These are phyloP conservation scores for Ariopsis seemanni DNA, from an alignment of 2,113 vertebrate species.

Conservation along the genomic window DNA sequence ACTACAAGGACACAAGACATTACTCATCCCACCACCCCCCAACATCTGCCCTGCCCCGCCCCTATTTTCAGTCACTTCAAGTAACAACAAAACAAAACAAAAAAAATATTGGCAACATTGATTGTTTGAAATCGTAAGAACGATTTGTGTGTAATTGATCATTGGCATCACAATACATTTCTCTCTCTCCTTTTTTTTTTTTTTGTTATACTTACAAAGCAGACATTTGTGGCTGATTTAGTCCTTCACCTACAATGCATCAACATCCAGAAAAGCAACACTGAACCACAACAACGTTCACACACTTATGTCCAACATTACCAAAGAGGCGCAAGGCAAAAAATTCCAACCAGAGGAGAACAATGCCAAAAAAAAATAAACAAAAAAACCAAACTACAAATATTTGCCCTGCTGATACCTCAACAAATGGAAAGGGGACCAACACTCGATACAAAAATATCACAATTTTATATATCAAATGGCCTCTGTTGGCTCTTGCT, in stretches of 20 bases:
- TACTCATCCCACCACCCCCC: conserved; percentile 11
- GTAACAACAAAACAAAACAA: conserved; percentile 67
- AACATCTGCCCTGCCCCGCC: conserved; percentile 66
- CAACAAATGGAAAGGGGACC: conserved; percentile 80
- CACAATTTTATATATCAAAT: conserved; percentile 88
- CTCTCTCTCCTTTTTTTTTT: conserved; percentile 22
- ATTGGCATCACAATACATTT: conserved; percentile 58
- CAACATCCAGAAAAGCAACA: conserved; percentile 81
- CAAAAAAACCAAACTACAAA: conserved; percentile 67
- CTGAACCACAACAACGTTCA: conserved; percentile 74
- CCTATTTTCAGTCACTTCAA: conserved; percentile 68
- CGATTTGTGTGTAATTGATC: conserved; percentile 63
- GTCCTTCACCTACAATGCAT: conserved; percentile 80
- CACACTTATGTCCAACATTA: conserved; percentile 74
- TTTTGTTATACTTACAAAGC: conserved; percentile 55
- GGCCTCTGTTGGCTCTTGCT: conserved; percentile 77
- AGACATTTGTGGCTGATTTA: conserved; percentile 73
- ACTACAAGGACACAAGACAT: conserved; percentile 65
- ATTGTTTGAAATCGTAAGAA: conserved; percentile 73
- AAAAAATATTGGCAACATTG: conserved; percentile 71
- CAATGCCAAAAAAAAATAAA: conserved; percentile 53
- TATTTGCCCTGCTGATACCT: conserved; percentile 78
- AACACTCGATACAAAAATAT: conserved; percentile 94
- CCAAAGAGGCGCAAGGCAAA: conserved; percentile 80
- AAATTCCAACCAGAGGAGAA: conserved; percentile 71